Conservation (phyloP, 2,888 invertebrate genomes). For the Scelioninae gen. 1 region DNA sequence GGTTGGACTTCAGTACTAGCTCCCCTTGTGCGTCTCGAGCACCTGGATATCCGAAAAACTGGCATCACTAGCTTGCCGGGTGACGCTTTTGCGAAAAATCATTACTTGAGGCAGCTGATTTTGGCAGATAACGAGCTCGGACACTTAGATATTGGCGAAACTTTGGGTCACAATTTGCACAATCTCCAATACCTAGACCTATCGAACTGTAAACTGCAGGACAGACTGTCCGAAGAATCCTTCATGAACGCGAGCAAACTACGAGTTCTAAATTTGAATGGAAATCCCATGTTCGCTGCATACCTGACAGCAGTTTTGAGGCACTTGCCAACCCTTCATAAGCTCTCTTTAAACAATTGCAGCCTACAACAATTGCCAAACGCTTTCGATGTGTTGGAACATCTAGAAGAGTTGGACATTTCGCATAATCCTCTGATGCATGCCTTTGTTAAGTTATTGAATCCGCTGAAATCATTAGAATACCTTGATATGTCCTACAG, state of each 20-base stretch:
- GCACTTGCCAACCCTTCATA: constrained; percentile 88
- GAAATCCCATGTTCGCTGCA: constrained; percentile 89
- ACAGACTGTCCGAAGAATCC: constrained; percentile 88
- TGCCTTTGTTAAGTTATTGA: constrained; percentile 88
- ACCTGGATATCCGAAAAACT: constrained; percentile 87
- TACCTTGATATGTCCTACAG: constrained; percentile 91
- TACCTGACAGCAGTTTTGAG: constrained; percentile 88
- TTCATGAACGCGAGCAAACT: constrained; percentile 89
- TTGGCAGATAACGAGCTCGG: constrained; percentile 88
- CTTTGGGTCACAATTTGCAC: constrained; percentile 87
- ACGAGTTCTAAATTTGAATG: constrained; percentile 87
- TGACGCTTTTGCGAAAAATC: constrained; percentile 88
- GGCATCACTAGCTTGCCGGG: constrained; percentile 87
- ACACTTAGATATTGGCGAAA: constrained; percentile 88
- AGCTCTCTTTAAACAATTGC: constrained; percentile 88
- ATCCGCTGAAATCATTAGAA: constrained; percentile 88
- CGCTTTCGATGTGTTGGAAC: constrained; percentile 88
- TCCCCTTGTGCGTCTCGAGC: too few relatives aligned
- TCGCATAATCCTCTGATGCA: constrained; percentile 89
- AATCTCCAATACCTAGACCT: constrained; percentile 88
- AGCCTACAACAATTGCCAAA: constrained; percentile 88
- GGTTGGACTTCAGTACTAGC: too few relatives aligned
- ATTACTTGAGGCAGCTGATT: constrained; percentile 87
- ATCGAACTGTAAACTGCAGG: constrained; percentile 88
- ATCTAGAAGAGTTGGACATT: constrained; percentile 89